These are phyloP conservation scores for Lithobates sylvaticus DNA, from an alignment of 2,797 vertebrate species.

Conservation along the genomic window DNA sequence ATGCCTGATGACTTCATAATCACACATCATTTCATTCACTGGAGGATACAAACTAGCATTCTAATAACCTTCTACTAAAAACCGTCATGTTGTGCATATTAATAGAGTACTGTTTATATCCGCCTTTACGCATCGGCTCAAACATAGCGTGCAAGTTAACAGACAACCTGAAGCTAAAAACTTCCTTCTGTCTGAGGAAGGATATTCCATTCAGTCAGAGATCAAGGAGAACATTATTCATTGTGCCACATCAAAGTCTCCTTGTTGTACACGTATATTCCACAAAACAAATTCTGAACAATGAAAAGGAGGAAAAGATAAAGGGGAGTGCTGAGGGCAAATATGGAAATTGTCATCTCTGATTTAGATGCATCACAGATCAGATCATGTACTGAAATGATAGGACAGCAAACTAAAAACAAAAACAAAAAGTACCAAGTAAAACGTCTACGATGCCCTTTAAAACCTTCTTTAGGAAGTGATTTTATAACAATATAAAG, in stretches of 20 bases:
- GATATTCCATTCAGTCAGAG: constrained; percentile 69
- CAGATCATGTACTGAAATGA: neutral
- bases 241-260: constrained; percentile 81
- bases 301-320: constrained; percentile 72
- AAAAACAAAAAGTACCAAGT: too few relatives aligned
- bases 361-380: neutral
- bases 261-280: constrained; percentile 69
- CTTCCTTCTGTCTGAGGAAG: constrained; percentile 72
- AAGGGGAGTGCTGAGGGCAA: too few relatives aligned
- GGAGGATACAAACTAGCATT: constrained; percentile 92
- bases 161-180: constrained; percentile 74
- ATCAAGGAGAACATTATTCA: constrained; percentile 70
- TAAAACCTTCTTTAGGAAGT: too few relatives aligned
- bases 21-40: constrained; percentile 98
- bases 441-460: too few relatives aligned
- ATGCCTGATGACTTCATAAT: constrained; percentile 99
- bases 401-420: neutral
- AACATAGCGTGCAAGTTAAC: constrained; percentile 64
- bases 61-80: constrained; percentile 87
- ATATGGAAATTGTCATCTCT: constrained; percentile 73
- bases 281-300: constrained; percentile 81
- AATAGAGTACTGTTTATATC: constrained; percentile 76
- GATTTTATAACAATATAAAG: too few relatives aligned
- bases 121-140: constrained; percentile 68
- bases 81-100: constrained; percentile 85